A percentile compares a stretch with the other conserved stretches of the same genome.
Evolutionary conservation across 2,888 invertebrate genomes (phyloP).

Genomic region (Prosapia bicincta): DNA sequence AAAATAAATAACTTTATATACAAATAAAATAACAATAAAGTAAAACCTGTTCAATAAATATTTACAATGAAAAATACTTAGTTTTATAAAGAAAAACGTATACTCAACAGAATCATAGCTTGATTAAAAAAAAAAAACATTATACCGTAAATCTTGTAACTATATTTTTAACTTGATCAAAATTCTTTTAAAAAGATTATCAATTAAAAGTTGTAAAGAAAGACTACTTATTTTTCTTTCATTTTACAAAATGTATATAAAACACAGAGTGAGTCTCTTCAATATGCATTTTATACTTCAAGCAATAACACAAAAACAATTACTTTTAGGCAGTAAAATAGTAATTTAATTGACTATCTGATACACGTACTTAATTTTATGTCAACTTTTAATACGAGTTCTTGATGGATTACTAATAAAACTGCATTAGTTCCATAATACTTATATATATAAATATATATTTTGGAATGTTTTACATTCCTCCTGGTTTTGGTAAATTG

Average conservation of each 20-base stretch:
- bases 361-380: background rate
- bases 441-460: background rate
- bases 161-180: too few relatives aligned
- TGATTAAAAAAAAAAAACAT: too few relatives aligned
- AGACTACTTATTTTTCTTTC: too few relatives aligned
- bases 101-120: too few relatives aligned
- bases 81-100: too few relatives aligned
- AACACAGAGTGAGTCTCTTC: background rate
- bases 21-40: too few relatives aligned
- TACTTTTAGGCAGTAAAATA: background rate
- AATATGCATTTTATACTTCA: background rate
- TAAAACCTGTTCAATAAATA: too few relatives aligned
- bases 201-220: too few relatives aligned
- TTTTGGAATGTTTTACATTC: constrained; percentile 30
- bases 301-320: background rate
- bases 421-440: background rate
- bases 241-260: background rate
- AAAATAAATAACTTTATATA: too few relatives aligned
- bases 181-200: too few relatives aligned
- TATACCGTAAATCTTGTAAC: too few relatives aligned
- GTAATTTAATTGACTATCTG: background rate
- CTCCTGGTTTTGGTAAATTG: constrained; percentile 70
- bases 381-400: background rate
- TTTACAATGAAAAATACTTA: too few relatives aligned
- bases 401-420: background rate